Base-by-base conservation (phyloP, 2,888 invertebrate species). In the Cephus nigrinus region DNA sequence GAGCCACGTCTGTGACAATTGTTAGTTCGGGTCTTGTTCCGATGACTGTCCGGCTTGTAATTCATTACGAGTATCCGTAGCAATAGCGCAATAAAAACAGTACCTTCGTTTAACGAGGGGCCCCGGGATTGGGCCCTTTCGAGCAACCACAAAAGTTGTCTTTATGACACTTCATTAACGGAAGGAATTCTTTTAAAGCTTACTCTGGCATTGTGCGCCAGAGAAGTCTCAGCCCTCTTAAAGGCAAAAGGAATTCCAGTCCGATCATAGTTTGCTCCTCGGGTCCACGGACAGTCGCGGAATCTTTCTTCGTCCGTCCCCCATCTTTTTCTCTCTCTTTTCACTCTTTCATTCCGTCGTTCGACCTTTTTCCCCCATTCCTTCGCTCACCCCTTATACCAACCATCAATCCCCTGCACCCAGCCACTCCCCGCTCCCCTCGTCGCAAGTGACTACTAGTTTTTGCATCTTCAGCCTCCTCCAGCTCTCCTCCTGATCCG, bases 191-290 rank as follows among this genome's bases (percentile, higher is more conserved):
- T 88, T 89, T 86, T 84, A 84, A 82, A 83, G 78, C 78, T 78
- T 78, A 33, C 75, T 69, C 69, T 4, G 77, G 81, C 84, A 82
- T 84, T 82, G 85, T 82, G 80, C 82, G 80, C 68, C 30, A 15
- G 40, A 33, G 23, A 75, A 75, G 71, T 85, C 86, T 84, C 83
- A 85, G 84, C 83, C 84, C 89, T 87, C 83, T 86, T 86, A 86
- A 87, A 88, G 87, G 86, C 86, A 85, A 86, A 84, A 86, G 89
- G 90, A 89, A 90, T 90, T 88, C 87, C 88, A 87, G 80, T 82
- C 83, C 84, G 82, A 89, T 91, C 90, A 89, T 90, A 90, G 89
- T 87, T 88, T 85, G 88, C 87, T 86, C 87, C 88, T 88, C 83
- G 83, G 86, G 82, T 69, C 76, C 76, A 40, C 30, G 72, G 32